Evolutionary conservation across 2,797 vertebrate species (phyloP), one percentile per base, ranked within the genome.

Genomic region (Pantherophis vulpinus): DNA sequence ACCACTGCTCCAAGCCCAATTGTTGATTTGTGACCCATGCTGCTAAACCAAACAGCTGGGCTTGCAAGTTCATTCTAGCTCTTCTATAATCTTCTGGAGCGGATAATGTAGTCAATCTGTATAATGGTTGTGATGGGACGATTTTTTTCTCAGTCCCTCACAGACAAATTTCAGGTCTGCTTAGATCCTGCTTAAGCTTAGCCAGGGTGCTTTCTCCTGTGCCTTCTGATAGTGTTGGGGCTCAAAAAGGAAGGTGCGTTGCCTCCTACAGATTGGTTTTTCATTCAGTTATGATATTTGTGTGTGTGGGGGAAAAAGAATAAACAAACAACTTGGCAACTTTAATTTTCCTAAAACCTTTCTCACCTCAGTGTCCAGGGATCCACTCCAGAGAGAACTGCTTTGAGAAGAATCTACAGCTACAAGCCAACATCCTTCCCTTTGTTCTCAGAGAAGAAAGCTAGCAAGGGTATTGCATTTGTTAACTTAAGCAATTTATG

Each of bases 401-500:
- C 56, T 16, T 9, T 3, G 25, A 7, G 32, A 32, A 51, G 37
- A 60, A 60, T 79, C n/a, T 32, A n/a, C 16, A 20, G 29, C 42
- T 79, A 25, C 3, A 79, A 79, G 59, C 87, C 59, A 88, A 54
- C 9, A 27, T n/a, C 13, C 29, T 4, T 47, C 55, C 9, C 54
- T 88, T 54, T 70, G 32, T 56, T 32, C n/a, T 59, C 20, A 16
- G 29, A 47, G n/a, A 27, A 90, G 3, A 32, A 32, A 51, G 63
- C 4, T 18, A 13, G 14, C 55, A 10, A 42, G 23, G 88, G n/a
- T 25, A 91, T 70, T 93, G 83, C 42, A 25, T 47, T 54, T 56
- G 1, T 86, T 0, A 5, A 4, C 58, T 61, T 56, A 61, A 66
- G 0, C 91, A 12, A 58, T 47, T 0, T 0, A 0, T 1, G 37